phyloP scores from a whole-genome alignment of 2,797 vertebrate genomes.

The Meriones psammophilus region DNA sequence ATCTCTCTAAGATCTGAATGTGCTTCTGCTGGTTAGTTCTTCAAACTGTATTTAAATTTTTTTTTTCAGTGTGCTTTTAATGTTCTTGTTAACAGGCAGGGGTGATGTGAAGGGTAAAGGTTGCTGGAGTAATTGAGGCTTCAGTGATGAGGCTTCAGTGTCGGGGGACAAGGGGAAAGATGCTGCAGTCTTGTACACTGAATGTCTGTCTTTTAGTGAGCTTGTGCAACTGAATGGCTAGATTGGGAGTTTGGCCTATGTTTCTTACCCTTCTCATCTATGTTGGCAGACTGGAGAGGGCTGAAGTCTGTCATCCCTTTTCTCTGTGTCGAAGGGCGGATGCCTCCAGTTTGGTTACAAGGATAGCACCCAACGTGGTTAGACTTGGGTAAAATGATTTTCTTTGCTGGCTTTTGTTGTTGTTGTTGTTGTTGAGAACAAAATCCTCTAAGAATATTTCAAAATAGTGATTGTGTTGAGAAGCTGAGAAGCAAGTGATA shows the following conservation, averaged over 20 bases:
- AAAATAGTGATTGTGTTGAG: conserved; percentile 16
- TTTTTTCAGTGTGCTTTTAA: conserved; percentile 8
- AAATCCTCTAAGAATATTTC: conserved; percentile 33
- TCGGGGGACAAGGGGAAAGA: not conserved
- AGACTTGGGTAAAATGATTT: not conserved
- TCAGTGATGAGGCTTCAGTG: not conserved
- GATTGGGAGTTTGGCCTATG: not conserved
- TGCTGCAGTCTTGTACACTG: not conserved
- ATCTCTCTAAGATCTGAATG: conserved; percentile 26
- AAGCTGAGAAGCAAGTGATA: not conserved
- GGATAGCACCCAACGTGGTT: not conserved
- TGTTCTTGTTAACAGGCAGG: conserved; percentile 37
- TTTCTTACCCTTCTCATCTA: not conserved
- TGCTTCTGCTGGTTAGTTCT: conserved; percentile 33
- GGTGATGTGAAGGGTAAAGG: not conserved
- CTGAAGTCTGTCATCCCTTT: not conserved
- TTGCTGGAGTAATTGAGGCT: not conserved
- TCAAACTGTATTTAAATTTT: not conserved
- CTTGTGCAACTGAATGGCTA: not conserved
- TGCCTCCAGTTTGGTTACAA: not conserved
- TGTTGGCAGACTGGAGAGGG: not conserved
- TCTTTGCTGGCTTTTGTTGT: not conserved
- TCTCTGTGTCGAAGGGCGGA: not conserved
- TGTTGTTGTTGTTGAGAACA: conserved; percentile 5
- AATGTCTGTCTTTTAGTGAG: conserved; percentile 5